phyloP scores from a whole-genome alignment of 2,113 vertebrate genomes.

The Daboia siamensis region DNA sequence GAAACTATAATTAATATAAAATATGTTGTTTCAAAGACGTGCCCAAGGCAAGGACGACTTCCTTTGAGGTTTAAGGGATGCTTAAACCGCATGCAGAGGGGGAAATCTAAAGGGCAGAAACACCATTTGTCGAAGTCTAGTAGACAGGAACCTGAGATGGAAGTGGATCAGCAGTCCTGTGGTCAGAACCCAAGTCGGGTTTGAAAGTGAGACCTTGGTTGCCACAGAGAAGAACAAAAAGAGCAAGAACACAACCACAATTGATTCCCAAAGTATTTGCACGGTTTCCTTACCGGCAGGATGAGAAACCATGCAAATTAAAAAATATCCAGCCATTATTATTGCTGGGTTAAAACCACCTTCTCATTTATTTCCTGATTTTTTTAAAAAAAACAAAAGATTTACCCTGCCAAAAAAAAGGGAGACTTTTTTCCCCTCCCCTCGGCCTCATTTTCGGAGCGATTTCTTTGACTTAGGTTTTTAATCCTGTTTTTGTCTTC shows the following conservation, averaged over 20 bases:
- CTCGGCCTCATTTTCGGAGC: neutral
- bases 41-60: conserved; percentile 33
- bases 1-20: conserved; percentile 29
- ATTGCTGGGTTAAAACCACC: neutral
- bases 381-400: neutral
- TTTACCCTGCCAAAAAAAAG: neutral
- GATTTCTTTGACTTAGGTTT: neutral
- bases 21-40: conserved; percentile 32
- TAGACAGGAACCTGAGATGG: neutral
- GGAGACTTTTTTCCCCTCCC: neutral
- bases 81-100: conserved; percentile 42
- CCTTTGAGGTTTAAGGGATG: conserved; percentile 38
- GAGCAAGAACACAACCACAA: neutral
- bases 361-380: neutral
- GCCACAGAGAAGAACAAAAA: neutral
- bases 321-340: neutral
- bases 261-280: neutral
- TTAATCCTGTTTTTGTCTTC: neutral
- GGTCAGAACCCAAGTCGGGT: neutral
- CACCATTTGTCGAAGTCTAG: neutral
- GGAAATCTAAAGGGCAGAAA: neutral
- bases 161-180: neutral
- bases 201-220: neutral
- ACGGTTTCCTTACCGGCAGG: neutral
- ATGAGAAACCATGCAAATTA: neutral